phyloP scores from a whole-genome alignment of 1,140 invertebrate genomes.

The Forficula auricularia region DNA sequence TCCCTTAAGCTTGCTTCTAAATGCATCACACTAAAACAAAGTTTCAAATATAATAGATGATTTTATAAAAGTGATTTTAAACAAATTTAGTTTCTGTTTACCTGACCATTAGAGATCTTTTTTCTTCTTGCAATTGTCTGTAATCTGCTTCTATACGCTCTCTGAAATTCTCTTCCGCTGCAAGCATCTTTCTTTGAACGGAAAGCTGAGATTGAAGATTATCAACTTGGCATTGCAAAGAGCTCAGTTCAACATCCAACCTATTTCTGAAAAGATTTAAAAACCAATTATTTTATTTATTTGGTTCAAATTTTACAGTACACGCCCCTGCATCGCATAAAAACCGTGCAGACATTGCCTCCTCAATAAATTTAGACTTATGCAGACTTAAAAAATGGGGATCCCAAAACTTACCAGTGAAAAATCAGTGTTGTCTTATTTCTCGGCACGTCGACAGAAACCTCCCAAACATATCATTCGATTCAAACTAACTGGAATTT shows the following conservation, averaged over 20 bases:
- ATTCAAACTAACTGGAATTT: too few species aligned
- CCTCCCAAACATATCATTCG: too few species aligned
- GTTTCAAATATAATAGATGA: too few species aligned
- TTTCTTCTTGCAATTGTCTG: constrained; percentile 20
- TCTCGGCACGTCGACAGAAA: too few species aligned
- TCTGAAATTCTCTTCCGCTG: constrained; percentile 22
- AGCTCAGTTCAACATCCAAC: constrained; percentile 18
- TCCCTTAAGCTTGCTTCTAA: constrained; percentile 18
- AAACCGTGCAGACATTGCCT: too few species aligned
- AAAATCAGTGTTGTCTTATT: too few species aligned
- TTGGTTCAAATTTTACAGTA: too few species aligned
- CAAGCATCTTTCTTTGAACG: constrained; percentile 19
- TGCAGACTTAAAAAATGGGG: too few species aligned
- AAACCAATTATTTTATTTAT: neutral
- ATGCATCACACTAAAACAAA: constrained; percentile 16
- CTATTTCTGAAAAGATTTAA: constrained; percentile 14
- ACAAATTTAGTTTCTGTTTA: constrained; percentile 5
- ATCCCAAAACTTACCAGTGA: too few species aligned
- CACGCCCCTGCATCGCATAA: too few species aligned
- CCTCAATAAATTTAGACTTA: too few species aligned
- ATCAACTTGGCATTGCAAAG: constrained; percentile 19
- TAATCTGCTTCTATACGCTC: constrained; percentile 22
- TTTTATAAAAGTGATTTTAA: neutral
- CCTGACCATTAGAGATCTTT: constrained; percentile 18
- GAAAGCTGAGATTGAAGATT: constrained; percentile 20